A percentile compares a stretch with the other conserved stretches of the same genome.
Conservation (phyloP, 2,797 vertebrate species). For the Sebastes dallii region DNA sequence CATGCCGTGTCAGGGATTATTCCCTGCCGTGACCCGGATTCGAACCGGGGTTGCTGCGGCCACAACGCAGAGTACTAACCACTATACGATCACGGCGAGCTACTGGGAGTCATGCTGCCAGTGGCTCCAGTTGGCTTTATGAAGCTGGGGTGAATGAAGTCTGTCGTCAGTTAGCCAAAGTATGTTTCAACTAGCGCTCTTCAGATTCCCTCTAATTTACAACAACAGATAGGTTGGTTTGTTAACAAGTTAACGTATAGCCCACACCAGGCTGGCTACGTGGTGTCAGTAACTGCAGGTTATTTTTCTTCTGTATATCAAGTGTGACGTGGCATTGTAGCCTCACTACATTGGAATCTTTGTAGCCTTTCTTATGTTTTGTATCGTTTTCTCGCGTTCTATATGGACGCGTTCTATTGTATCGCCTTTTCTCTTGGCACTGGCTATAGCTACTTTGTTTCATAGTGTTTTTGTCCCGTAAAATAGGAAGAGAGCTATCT, state of each 20-base stretch:
- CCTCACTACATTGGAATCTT: too few relatives aligned
- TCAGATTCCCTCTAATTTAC: background rate
- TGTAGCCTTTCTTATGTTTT: too few relatives aligned
- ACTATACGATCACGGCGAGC: conserved; percentile 86
- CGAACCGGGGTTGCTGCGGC: conserved; percentile 89
- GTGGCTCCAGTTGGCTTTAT: accelerated
- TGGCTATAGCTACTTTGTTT: background rate
- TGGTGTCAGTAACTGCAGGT: too few relatives aligned
- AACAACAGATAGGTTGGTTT: background rate
- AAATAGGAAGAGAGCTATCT: background rate
- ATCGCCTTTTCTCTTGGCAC: too few relatives aligned
- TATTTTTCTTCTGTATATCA: too few relatives aligned
- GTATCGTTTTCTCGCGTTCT: too few relatives aligned
- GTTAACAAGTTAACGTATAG: background rate
- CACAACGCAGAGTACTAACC: conserved; percentile 90
- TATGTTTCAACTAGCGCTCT: background rate
- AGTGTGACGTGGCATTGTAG: too few relatives aligned
- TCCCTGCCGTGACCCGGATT: conserved; percentile 88
- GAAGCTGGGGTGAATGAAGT: background rate
- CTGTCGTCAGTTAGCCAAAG: background rate
- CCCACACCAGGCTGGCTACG: too few relatives aligned
- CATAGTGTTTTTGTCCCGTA: background rate
- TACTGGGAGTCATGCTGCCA: background rate
- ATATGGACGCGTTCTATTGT: too few relatives aligned
- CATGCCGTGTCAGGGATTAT: conserved; percentile 72